Conservation (phyloP, 2,888 invertebrate genomes). For the Watsonalla binaria region DNA sequence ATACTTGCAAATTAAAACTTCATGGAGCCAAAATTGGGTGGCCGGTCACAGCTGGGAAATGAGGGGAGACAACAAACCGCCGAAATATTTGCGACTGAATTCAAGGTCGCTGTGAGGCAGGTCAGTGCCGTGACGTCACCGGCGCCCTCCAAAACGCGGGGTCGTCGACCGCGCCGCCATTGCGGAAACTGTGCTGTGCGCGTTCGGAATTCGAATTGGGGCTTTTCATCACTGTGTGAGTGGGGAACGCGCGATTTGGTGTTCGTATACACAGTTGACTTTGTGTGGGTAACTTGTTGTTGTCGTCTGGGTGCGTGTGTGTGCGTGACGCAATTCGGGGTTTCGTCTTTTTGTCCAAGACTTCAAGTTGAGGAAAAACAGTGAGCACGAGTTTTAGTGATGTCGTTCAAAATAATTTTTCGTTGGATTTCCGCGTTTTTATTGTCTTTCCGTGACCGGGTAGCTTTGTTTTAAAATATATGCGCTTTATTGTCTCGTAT, state of each 20-base stretch:
- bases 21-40: conserved; percentile 9
- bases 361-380: conserved; percentile 1
- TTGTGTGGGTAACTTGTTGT: conserved; percentile 14
- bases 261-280: conserved; percentile 15
- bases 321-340: conserved; percentile 38
- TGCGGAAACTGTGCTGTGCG: conserved; percentile 73
- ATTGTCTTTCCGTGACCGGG: conserved; percentile 4
- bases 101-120: conserved; percentile 73
- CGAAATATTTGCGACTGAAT: conserved; percentile 43
- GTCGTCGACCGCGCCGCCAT: conserved; percentile 67
- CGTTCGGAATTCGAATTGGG: conserved; percentile 76
- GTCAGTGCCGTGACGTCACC: conserved; percentile 71
- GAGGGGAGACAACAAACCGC: conserved; percentile 29
- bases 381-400: conserved; percentile 1
- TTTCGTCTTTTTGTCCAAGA: conserved; percentile 17
- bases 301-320: conserved; percentile 27
- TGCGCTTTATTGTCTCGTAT: not conserved
- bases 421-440: conserved; percentile 14
- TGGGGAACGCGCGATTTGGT: conserved; percentile 26
- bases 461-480: conserved; percentile 1
- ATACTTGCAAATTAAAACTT: not conserved
- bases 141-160: conserved; percentile 72
- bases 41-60: conserved; percentile 25
- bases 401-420: conserved; percentile 5
- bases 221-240: conserved; percentile 55